Conservation (phyloP, 2,888 invertebrate species). For the Zaprionus lineosus region DNA sequence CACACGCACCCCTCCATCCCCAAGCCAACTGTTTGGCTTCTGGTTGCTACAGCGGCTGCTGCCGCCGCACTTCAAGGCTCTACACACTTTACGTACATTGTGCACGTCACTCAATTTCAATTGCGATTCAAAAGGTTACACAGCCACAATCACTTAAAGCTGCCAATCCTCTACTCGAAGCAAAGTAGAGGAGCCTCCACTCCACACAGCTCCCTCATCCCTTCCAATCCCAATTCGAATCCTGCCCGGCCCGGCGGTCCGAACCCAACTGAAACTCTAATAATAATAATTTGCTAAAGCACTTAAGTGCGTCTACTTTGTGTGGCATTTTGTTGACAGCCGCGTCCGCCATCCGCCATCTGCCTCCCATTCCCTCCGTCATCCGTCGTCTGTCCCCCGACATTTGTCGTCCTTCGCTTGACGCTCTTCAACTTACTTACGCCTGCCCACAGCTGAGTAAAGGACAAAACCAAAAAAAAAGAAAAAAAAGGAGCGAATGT, state of each 20-base stretch:
- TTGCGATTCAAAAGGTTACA: slow-evolving; percentile 67
- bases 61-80: no score
- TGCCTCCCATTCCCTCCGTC: no score
- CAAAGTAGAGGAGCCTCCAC: no score
- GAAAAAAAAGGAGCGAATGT: background rate
- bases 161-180: slow-evolving; percentile 50
- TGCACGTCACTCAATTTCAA: slow-evolving; percentile 52
- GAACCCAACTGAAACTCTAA: slow-evolving; percentile 35
- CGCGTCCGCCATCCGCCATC: slow-evolving; percentile 4
- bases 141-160: slow-evolving; percentile 64
- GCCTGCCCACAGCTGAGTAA: no score
- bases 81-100: slow-evolving; percentile 18
- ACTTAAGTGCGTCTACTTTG: slow-evolving; percentile 75
- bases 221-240: slow-evolving; percentile 2
- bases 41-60: no score
- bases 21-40: no score
- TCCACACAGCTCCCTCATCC: no score
- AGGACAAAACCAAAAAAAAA: background rate
- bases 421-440: no score
- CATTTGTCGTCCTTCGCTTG: no score
- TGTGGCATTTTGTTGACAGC: slow-evolving; percentile 54
- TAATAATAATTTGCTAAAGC: slow-evolving; percentile 78
- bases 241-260: background rate
- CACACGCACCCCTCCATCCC: no score
- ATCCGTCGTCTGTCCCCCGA: background rate